Conservation (phyloP, 2,797 vertebrate species). For the Coendou prehensilis region DNA sequence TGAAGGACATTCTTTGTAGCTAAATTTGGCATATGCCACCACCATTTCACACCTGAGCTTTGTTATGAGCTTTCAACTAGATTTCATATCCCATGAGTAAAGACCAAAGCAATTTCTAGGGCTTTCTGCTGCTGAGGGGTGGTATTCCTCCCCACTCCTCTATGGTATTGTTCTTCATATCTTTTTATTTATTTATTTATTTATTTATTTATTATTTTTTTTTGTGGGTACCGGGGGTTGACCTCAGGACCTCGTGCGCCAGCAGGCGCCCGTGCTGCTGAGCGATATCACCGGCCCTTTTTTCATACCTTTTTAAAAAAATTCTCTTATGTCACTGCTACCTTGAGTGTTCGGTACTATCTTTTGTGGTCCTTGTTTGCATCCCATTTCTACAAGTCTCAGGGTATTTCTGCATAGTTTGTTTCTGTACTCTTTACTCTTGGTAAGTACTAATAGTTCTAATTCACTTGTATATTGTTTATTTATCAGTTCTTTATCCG, state of each 20-base stretch:
- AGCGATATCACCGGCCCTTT: no score
- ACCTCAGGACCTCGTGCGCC: no score
- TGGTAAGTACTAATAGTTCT: not conserved
- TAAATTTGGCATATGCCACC: accelerated
- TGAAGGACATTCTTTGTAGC: accelerated
- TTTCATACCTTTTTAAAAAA: not conserved
- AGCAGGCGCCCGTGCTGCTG: no score
- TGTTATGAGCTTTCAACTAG: not conserved
- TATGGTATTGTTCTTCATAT: not conserved
- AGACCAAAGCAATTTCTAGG: not conserved
- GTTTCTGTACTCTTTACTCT: not conserved
- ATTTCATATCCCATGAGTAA: not conserved
- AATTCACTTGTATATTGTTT: not conserved
- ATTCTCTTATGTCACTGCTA: not conserved
- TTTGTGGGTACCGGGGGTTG: no score
- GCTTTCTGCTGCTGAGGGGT: not conserved
- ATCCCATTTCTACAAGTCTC: not conserved
- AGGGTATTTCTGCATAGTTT: not conserved
- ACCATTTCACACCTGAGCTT: not conserved
- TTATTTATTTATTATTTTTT: no score
- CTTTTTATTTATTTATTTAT: no score
- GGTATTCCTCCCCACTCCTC: no score
- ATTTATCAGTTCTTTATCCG: not conserved
- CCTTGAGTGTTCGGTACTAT: not conserved
- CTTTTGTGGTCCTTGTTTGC: not conserved